Conservation (phyloP, 2,113 vertebrate genomes). For the Semicossyphus pulcher region DNA sequence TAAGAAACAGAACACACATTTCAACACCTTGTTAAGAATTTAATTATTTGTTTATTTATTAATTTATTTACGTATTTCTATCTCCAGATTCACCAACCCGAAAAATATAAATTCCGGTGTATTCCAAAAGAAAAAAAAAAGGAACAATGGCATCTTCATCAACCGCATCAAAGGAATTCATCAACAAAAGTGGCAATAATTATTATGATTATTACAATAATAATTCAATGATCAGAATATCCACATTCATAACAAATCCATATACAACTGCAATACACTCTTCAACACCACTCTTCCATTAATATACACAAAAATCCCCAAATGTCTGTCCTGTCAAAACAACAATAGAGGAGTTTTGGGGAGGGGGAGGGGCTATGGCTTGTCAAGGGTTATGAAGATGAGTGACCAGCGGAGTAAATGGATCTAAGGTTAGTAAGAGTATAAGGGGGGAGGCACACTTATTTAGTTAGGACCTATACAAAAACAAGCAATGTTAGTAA, state of each 20-base stretch:
- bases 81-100: constrained; percentile 84
- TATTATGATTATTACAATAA: constrained; percentile 85
- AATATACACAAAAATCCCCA: constrained; percentile 86
- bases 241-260: constrained; percentile 88
- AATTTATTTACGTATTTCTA: constrained; percentile 84
- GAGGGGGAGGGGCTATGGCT: constrained; percentile 81
- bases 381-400: constrained; percentile 82
- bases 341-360: constrained; percentile 73
- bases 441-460: constrained; percentile 82
- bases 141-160: constrained; percentile 78
- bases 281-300: constrained; percentile 86
- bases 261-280: constrained; percentile 86
- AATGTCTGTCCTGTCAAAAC: constrained; percentile 85
- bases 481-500: constrained; percentile 78
- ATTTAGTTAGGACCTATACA: constrained; percentile 79
- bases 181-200: constrained; percentile 83
- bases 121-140: constrained; percentile 74
- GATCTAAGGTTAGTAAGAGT: constrained; percentile 72
- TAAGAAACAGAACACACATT: constrained; percentile 49
- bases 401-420: constrained; percentile 70
- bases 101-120: constrained; percentile 87
- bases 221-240: constrained; percentile 86
- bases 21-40: constrained; percentile 78
- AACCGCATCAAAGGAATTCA: constrained; percentile 81
- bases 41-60: constrained; percentile 86